Conservation (phyloP, 2,888 invertebrate species). For the Limnephilus auricula region DNA sequence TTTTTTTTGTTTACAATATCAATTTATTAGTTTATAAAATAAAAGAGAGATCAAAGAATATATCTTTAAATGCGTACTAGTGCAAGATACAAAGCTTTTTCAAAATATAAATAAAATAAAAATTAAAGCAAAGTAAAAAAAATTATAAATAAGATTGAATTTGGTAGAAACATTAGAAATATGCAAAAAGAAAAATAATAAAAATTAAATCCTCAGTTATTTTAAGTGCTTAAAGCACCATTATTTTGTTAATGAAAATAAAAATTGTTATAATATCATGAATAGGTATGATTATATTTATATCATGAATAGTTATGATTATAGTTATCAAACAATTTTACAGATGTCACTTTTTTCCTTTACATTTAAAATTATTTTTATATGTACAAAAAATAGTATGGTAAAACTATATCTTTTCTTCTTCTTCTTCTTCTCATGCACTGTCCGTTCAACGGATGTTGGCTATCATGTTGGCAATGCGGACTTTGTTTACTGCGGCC, state of each 20-base stretch:
- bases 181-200: not conserved
- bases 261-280: not conserved
- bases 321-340: not conserved
- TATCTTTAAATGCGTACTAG: not conserved
- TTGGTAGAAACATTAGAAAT: not conserved
- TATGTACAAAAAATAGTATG: not conserved
- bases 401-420: not conserved
- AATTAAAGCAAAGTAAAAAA: not conserved
- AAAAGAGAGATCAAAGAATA: not conserved
- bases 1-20: not conserved
- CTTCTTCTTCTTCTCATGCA: too few relatives aligned
- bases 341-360: not conserved
- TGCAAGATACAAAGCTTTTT: not conserved
- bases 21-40: not conserved
- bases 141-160: not conserved
- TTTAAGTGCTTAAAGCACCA: not conserved
- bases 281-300: not conserved
- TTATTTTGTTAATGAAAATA: not conserved
- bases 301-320: not conserved
- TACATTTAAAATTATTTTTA: not conserved
- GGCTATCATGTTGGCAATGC: too few relatives aligned
- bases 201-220: not conserved
- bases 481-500: too few relatives aligned
- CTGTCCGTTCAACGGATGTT: too few relatives aligned
- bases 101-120: not conserved